Conservation (phyloP, 2,113 vertebrate species). For the Microcebus murinus region DNA sequence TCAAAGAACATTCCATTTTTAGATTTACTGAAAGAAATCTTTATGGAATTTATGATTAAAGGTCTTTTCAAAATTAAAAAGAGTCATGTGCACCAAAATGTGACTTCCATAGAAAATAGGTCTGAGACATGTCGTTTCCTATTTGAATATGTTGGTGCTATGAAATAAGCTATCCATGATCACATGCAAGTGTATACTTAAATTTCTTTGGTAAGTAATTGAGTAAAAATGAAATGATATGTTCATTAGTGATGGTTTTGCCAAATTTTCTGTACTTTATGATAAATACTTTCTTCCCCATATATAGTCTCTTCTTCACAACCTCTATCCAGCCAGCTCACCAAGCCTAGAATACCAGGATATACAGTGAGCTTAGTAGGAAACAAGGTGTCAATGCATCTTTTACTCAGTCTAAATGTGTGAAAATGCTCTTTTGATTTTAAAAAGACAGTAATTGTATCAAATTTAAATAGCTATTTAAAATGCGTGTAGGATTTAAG, state of each 20-base stretch:
- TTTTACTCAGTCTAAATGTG: neutral
- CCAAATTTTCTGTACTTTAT: neutral
- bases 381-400: neutral
- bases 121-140: neutral
- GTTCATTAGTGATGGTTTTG: neutral
- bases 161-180: neutral
- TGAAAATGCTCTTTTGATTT: neutral
- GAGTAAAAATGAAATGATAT: neutral
- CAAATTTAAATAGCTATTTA: constrained; percentile 27
- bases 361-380: too few species aligned
- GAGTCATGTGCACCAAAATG: neutral
- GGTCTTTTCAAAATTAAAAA: constrained; percentile 18
- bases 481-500: constrained; percentile 1
- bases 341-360: neutral
- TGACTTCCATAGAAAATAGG: neutral
- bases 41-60: neutral
- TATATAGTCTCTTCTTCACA: neutral
- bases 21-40: neutral
- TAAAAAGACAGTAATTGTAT: neutral
- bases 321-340: too few species aligned
- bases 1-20: neutral
- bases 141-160: neutral
- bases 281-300: neutral
- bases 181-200: neutral
- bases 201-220: neutral